Conservation (phyloP, 2,113 vertebrate genomes). For the Henicopernis longicauda region DNA sequence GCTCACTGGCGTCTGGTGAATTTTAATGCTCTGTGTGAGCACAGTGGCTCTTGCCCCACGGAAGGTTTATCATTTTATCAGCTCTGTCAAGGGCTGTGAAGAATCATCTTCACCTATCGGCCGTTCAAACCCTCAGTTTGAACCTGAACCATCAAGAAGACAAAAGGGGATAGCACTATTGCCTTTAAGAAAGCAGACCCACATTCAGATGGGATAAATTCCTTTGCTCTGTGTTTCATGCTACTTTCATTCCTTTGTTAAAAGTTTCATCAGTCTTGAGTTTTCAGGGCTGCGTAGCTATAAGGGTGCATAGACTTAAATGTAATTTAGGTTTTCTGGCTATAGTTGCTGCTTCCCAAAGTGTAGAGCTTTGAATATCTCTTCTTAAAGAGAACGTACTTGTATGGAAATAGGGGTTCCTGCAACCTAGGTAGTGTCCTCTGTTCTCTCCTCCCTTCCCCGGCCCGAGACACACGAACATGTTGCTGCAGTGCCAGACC, state of each 20-base stretch:
- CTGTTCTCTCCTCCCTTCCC: not conserved
- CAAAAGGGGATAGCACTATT: not conserved
- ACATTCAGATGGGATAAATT: not conserved
- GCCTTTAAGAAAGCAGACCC: not conserved
- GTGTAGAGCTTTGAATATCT: not conserved
- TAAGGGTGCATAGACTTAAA: not conserved
- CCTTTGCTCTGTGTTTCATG: not conserved
- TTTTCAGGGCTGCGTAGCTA: not conserved
- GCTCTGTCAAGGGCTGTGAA: rapidly evolving
- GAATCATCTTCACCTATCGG: not conserved
- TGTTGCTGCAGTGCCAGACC: not conserved
- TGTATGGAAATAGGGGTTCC: not conserved
- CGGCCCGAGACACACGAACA: not conserved
- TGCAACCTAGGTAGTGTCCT: not conserved
- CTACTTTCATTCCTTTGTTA: not conserved
- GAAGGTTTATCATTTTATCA: not conserved
- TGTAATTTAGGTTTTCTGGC: not conserved
- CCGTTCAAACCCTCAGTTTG: not conserved
- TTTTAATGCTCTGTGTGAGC: not conserved
- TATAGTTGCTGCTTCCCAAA: not conserved
- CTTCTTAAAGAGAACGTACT: not conserved
- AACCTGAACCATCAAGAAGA: not conserved
- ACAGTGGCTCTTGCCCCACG: not conserved
- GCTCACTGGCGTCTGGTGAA: rapidly evolving
- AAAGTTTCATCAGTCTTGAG: not conserved